A percentile compares a stretch with the other conserved stretches of the same genome.
These are phyloP conservation scores for Ploceus nigricollis DNA, from an alignment of 2,113 vertebrate species.

Conservation along the genomic window DNA sequence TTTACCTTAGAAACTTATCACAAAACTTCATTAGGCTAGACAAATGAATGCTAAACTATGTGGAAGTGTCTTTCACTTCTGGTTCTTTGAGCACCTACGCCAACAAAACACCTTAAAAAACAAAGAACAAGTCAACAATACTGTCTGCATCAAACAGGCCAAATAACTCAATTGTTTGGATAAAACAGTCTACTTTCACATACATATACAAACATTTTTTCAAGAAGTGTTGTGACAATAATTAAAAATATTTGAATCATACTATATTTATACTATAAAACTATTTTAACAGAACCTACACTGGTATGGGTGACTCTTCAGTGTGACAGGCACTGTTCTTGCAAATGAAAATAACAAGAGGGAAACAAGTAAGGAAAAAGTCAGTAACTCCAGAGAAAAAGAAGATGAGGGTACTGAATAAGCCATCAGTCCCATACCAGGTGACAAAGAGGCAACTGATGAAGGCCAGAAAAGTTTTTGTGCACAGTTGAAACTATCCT, in stretches of 20 bases:
- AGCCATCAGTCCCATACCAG: not conserved
- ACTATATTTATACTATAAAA: not conserved
- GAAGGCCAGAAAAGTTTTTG: not conserved
- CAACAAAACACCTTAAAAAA: not conserved
- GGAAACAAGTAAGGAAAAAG: not conserved
- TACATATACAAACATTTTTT: not conserved
- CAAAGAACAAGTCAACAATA: not conserved
- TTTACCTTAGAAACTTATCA: not conserved
- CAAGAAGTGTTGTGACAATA: not conserved
- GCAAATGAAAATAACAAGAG: not conserved
- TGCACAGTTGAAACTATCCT: not conserved
- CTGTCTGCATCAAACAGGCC: not conserved
- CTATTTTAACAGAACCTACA: not conserved
- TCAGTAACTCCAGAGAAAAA: not conserved
- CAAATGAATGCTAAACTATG: slow-evolving; percentile 9
- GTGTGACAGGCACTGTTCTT: not conserved
- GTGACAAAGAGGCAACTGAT: not conserved
- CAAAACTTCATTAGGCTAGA: slow-evolving; percentile 17
- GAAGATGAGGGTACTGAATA: not conserved
- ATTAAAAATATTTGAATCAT: not conserved
- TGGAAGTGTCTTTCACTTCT: not conserved
- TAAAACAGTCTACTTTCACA: not conserved
- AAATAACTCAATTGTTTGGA: not conserved
- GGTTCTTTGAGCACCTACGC: not conserved
- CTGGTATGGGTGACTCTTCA: not conserved